These are phyloP conservation scores for Drosophila pectinifera DNA, from an alignment of 1,140 invertebrate species.

Conservation along the genomic window DNA sequence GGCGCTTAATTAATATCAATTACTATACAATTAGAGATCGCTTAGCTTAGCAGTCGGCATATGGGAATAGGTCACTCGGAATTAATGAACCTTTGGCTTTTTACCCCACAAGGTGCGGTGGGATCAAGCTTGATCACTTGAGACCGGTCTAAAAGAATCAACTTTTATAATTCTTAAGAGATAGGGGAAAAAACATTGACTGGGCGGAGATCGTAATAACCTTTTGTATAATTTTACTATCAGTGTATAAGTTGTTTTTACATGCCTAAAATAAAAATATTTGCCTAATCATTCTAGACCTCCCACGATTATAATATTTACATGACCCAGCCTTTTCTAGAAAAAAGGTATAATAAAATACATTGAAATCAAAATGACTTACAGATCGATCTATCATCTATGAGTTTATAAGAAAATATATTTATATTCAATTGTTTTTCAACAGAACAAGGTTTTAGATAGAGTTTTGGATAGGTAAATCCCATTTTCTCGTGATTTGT, in stretches of 20 bases:
- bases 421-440: too few species aligned
- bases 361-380: too few species aligned
- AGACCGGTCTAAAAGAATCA: slow-evolving; percentile 1
- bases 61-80: slow-evolving; percentile 53
- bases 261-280: not conserved
- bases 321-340: not conserved
- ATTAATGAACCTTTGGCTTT: slow-evolving; percentile 62
- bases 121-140: slow-evolving; percentile 33
- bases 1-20: slow-evolving; percentile 76
- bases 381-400: not conserved
- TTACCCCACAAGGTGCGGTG: slow-evolving; percentile 31
- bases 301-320: slow-evolving; percentile 4
- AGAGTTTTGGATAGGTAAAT: not conserved
- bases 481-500: not conserved
- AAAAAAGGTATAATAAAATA: not conserved
- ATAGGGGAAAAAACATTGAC: slow-evolving; percentile 2
- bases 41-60: slow-evolving; percentile 33
- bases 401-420: not conserved
- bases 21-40: slow-evolving; percentile 76
- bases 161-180: not conserved
- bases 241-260: not conserved
- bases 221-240: too few species aligned
- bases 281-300: slow-evolving; percentile 25
- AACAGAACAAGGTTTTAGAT: too few species aligned
- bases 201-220: not conserved